Evolutionary conservation across 2,113 vertebrate species (phyloP).

Genomic region (Kryptolebias marmoratus): DNA sequence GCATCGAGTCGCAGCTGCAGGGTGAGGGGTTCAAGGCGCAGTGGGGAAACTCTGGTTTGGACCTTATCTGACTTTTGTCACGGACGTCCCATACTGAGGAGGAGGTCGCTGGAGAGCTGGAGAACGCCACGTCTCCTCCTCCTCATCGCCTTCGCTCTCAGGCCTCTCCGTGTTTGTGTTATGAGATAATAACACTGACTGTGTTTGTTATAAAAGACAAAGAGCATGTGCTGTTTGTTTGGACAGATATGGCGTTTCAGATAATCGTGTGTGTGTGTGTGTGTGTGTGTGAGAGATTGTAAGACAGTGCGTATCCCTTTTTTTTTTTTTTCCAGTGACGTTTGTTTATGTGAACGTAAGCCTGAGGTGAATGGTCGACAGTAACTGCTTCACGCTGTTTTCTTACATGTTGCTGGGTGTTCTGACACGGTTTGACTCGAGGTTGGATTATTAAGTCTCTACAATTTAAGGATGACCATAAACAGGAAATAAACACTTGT

Average conservation of each 20-base stretch:
- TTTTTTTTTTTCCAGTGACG: background rate
- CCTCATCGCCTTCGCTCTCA: conserved; percentile 15
- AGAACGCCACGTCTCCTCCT: conserved; percentile 6
- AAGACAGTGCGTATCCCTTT: conserved; percentile 5
- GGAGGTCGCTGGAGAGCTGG: conserved; percentile 37
- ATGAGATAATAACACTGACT: conserved; percentile 36
- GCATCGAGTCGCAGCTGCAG: conserved; percentile 60
- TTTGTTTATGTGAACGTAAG: conserved; percentile 59
- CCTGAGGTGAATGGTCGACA: conserved; percentile 53
- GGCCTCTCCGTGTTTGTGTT: conserved; percentile 55
- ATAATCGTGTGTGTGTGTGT: conserved; percentile 36
- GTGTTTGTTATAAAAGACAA: conserved; percentile 74
- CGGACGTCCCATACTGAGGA: conserved; percentile 54
- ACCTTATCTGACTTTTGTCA: conserved; percentile 50
- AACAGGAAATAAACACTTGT: no score
- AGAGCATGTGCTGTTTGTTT: conserved; percentile 76
- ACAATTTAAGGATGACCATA: no score
- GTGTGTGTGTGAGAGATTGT: conserved; percentile 9
- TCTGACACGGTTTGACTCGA: conserved; percentile 5
- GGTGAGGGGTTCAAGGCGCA: conserved; percentile 45
- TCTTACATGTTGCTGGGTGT: conserved; percentile 25
- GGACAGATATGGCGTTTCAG: conserved; percentile 48
- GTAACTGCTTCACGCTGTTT: conserved; percentile 55
- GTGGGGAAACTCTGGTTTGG: conserved; percentile 48
- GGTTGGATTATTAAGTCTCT: no score